Evolutionary conservation across 2,888 invertebrate species (phyloP), one percentile per base, ranked within the genome.

Genomic region (Phanerotoma sp.): DNA sequence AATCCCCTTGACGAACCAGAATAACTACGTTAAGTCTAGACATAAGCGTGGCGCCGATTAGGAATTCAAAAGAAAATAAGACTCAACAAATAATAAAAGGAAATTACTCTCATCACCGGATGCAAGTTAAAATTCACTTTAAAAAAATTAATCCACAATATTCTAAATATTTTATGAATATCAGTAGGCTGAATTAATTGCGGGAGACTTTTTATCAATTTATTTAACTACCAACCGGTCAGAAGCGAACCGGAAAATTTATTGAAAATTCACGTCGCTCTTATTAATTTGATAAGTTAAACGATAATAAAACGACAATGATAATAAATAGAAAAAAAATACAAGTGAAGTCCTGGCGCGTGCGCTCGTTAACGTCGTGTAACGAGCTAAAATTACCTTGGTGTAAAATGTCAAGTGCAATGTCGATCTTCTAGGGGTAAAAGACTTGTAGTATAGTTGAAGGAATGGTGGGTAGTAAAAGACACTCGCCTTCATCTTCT

Each of bases 361-460:
- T 58, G 55, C 51, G 57, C 59, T 67, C 66, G 66, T 67, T 68
- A 69, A 68, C 65, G 67, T 71, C 67, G 58, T 59, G 62, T 66
- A 69, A 71, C 66, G 58, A 58, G 68, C 67, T 72, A 71, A 71
- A 72, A 70, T 73, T 71, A 68, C 62, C 67, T 53, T 54, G 50
- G 52, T 48, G 58, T 56, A 63, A 67, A 70, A 72, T 69, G 70
- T 72, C 70, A 70, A 73, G 70, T 66, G 65, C 66, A 66, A 60
- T 59, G 62, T 60, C 57, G 60, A 52, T 62, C 58, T 55, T 62
- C 62, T 55, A 57, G 54, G 57, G 49, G 38, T 20, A 16, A 57
- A 52, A 35, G 20, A 32, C 41, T 50, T 37, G 9, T 30, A 25
- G 15, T 38, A 18, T 47, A 35, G 9, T 25, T 48, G 5, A 10